These are phyloP conservation scores for Narcine bancroftii DNA, from an alignment of 2,113 vertebrate genomes.

Conservation along the genomic window DNA sequence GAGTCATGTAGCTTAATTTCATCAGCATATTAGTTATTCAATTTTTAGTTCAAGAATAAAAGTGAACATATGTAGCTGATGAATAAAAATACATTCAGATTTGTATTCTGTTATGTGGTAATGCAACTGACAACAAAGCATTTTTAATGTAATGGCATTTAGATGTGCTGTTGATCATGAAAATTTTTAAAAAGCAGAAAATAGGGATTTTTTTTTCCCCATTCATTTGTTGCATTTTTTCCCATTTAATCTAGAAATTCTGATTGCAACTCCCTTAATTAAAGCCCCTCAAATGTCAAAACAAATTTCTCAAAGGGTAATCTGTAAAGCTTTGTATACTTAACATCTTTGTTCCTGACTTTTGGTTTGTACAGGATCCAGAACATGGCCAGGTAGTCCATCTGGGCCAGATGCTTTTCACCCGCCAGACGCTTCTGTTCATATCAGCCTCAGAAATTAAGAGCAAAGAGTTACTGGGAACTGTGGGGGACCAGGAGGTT, in stretches of 20 bases:
- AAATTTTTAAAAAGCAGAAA: background rate
- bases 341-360: background rate
- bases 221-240: slow-evolving; percentile 6
- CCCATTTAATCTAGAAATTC: background rate
- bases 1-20: background rate
- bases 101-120: background rate
- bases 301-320: background rate
- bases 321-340: background rate
- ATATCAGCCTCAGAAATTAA: too few relatives aligned
- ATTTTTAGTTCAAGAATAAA: background rate
- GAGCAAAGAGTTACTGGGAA: too few relatives aligned
- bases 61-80: background rate
- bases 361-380: too few relatives aligned
- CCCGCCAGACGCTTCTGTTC: too few relatives aligned
- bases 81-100: slow-evolving; percentile 11
- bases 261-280: slow-evolving; percentile 16
- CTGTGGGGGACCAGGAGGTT: too few relatives aligned
- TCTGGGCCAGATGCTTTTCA: too few relatives aligned
- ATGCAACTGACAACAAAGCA: background rate
- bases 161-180: background rate
- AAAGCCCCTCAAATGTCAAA: slow-evolving; percentile 4
- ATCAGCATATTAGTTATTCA: background rate
- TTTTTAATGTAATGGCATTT: slow-evolving; percentile 7
- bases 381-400: too few relatives aligned
- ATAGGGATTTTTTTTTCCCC: background rate